These are phyloP conservation scores for Xestia c-nigrum DNA, from an alignment of 2,888 invertebrate genomes.

Conservation along the genomic window DNA sequence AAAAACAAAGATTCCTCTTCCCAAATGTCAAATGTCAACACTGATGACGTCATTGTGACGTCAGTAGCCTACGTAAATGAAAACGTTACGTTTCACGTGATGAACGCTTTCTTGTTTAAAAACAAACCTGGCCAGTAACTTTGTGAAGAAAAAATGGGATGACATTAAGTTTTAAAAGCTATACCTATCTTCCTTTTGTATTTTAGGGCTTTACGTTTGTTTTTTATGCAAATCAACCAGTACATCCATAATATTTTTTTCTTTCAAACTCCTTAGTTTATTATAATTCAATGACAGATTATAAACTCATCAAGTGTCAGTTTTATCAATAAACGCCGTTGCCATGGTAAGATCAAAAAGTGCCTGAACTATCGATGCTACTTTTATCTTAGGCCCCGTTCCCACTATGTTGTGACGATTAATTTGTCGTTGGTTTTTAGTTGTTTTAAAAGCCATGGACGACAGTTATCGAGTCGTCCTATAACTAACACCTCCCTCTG, in stretches of 20 bases:
- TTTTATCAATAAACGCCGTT: slow-evolving; percentile 4
- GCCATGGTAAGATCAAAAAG: background rate
- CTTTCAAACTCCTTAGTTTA: background rate
- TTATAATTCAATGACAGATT: background rate
- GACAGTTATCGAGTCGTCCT: too few species aligned
- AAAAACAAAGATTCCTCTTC: slow-evolving; percentile 69
- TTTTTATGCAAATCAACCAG: background rate
- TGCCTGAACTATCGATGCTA: background rate
- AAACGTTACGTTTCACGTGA: slow-evolving; percentile 65
- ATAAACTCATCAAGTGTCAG: background rate
- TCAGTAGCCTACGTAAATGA: slow-evolving; percentile 70
- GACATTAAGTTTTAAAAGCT: background rate
- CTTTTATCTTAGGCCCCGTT: too few species aligned
- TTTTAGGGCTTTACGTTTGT: background rate
- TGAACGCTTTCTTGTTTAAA: background rate
- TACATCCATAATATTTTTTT: background rate
- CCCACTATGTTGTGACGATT: too few species aligned
- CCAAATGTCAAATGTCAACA: slow-evolving; percentile 77
- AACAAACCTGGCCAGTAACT: background rate
- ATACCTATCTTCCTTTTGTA: background rate
- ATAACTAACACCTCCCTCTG: too few species aligned
- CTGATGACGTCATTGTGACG: slow-evolving; percentile 85
- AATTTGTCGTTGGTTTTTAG: too few species aligned
- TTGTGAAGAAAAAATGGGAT: background rate
- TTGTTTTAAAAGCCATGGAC: too few species aligned